Conservation (phyloP, 2,888 invertebrate species). For the Archaeoteleia sp. region DNA sequence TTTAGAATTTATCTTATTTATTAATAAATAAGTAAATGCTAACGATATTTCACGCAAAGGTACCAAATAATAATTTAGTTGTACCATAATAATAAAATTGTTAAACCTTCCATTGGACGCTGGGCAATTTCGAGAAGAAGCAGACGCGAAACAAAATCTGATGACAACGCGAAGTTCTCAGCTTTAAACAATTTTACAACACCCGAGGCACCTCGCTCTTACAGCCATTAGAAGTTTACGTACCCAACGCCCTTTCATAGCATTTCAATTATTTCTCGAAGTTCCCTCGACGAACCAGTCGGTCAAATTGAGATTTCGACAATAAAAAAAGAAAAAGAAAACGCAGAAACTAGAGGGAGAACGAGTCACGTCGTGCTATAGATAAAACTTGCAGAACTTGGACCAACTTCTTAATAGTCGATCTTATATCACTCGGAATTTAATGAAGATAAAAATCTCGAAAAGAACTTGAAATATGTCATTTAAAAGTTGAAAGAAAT, state of each 20-base stretch:
- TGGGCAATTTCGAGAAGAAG: slow-evolving; percentile 11
- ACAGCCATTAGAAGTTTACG: slow-evolving; percentile 47
- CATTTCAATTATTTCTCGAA: slow-evolving; percentile 38
- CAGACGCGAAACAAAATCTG: slow-evolving; percentile 14
- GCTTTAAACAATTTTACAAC: slow-evolving; percentile 48
- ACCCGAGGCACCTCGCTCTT: slow-evolving; percentile 36
- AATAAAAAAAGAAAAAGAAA: slow-evolving; percentile 33
- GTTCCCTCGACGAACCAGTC: slow-evolving; percentile 33
- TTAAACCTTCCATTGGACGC: slow-evolving; percentile 10
- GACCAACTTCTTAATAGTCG: slow-evolving; percentile 41
- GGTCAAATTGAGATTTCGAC: slow-evolving; percentile 43
- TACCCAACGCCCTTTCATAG: slow-evolving; percentile 36
- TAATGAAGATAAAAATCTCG: slow-evolving; percentile 32
- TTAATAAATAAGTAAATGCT: no score
- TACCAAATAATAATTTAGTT: no score
- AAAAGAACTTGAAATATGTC: slow-evolving; percentile 8
- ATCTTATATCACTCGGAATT: slow-evolving; percentile 28
- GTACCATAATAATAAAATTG: no score
- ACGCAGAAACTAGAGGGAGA: slow-evolving; percentile 9
- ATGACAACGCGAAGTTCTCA: slow-evolving; percentile 33
- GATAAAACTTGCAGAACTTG: slow-evolving; percentile 22
- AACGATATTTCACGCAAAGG: no score
- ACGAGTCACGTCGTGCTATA: slow-evolving; percentile 29
- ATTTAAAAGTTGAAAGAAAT: no score
- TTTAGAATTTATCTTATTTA: no score